A percentile compares a stretch with the other conserved stretches of the same genome.
phyloP scores from a whole-genome alignment of 2,888 invertebrate species.

The Pheosia tremula region DNA sequence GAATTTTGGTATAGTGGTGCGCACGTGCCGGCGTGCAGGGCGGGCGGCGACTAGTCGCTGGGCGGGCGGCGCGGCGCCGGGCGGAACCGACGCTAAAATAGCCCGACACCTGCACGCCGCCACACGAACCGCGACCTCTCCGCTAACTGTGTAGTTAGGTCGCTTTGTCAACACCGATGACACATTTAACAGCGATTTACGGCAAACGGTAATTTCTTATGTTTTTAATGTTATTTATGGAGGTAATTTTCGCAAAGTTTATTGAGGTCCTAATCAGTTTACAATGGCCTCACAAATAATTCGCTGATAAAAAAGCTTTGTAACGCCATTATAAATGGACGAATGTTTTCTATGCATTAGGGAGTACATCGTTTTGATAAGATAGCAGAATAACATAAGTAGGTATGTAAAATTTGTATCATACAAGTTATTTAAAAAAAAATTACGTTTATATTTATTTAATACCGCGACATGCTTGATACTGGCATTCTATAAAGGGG shows the following conservation, averaged over 20 bases:
- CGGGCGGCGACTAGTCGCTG: conserved; percentile 58
- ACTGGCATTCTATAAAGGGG: too few relatives aligned
- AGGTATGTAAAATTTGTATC: too few relatives aligned
- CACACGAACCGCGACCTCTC: conserved; percentile 64
- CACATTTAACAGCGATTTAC: conserved; percentile 38
- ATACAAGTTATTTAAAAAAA: neutral
- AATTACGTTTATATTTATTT: neutral
- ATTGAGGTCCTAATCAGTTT: too few relatives aligned
- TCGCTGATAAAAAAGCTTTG: too few relatives aligned
- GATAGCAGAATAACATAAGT: too few relatives aligned
- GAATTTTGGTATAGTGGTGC: conserved; percentile 20
- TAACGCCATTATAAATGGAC: too few relatives aligned
- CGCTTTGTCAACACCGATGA: conserved; percentile 70
- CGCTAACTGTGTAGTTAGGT: conserved; percentile 59
- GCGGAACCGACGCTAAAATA: conserved; percentile 71
- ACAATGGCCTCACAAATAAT: too few relatives aligned
- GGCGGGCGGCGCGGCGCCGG: conserved; percentile 68
- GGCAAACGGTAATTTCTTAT: conserved; percentile 1
- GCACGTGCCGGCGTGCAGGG: conserved; percentile 48
- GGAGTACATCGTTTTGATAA: too few relatives aligned
- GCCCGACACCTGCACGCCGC: conserved; percentile 75
- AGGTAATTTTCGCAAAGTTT: too few relatives aligned
- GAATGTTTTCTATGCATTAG: too few relatives aligned
- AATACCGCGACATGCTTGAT: too few relatives aligned
- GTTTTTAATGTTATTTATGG: neutral